Evolutionary conservation across 2,888 invertebrate species (phyloP).

Genomic region (Lacanobia oleracea): DNA sequence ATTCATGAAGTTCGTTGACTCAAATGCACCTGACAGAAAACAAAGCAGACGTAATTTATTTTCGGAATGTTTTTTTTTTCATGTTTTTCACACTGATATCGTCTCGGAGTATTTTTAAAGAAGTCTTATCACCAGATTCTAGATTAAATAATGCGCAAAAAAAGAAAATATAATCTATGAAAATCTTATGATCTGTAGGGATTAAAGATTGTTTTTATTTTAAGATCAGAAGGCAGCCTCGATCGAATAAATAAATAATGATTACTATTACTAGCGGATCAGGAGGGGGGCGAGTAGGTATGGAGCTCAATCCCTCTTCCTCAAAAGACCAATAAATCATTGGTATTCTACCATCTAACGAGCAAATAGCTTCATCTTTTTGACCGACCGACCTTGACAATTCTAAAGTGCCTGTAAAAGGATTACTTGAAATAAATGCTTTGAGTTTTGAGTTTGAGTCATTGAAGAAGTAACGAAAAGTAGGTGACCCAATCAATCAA

Average conservation of each 20-base stretch:
- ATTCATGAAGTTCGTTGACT: constrained; percentile 6
- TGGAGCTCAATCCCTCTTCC: too few relatives aligned
- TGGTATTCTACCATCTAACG: too few relatives aligned
- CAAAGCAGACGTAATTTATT: constrained; percentile 19
- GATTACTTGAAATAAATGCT: too few relatives aligned
- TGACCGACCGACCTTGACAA: too few relatives aligned
- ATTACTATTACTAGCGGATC: too few relatives aligned
- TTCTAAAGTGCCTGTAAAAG: too few relatives aligned
- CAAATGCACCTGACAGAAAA: constrained; percentile 17
- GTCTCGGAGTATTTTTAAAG: constrained; percentile 2
- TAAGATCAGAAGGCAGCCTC: neutral
- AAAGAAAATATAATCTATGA: neutral
- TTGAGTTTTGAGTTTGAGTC: too few relatives aligned
- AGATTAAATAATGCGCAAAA: constrained; percentile 1
- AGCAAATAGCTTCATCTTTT: too few relatives aligned
- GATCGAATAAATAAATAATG: constrained; percentile 32
- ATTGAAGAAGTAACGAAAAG: too few relatives aligned
- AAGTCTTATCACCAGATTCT: constrained; percentile 26
- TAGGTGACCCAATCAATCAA: too few relatives aligned
- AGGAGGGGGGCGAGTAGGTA: too few relatives aligned
- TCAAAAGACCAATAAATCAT: too few relatives aligned
- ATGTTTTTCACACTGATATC: constrained; percentile 3
- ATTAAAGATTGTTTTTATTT: constrained; percentile 10
- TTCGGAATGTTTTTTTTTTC: neutral
- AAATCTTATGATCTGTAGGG: constrained; percentile 8